Evolutionary conservation across 2,888 invertebrate genomes (phyloP).

Genomic region (Linyphia triangularis): DNA sequence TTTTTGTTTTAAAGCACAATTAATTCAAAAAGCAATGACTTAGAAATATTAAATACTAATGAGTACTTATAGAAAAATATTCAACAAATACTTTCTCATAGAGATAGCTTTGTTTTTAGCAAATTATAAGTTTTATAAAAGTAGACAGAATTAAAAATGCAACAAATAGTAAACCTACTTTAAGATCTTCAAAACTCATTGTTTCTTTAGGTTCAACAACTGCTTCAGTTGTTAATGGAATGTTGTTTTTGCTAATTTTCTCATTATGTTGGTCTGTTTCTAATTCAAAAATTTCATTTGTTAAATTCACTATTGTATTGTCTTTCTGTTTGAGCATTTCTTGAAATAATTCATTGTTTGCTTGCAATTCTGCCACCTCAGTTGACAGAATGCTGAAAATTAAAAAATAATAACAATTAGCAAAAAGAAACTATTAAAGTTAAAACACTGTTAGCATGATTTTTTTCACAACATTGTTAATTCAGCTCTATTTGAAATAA

Average conservation of each 20-base stretch:
- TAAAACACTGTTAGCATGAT: no score
- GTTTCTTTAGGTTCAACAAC: conserved; percentile 37
- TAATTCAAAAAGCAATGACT: no score
- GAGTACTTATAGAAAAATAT: no score
- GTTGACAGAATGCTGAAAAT: conserved; percentile 45
- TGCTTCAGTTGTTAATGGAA: not conserved
- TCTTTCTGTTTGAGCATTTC: conserved; percentile 80
- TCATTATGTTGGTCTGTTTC: conserved; percentile 76
- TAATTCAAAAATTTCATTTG: conserved; percentile 79
- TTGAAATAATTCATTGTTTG: conserved; percentile 79
- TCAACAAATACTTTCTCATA: no score
- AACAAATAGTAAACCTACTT: conserved; percentile 17
- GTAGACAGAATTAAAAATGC: not conserved
- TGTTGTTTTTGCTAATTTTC: not conserved
- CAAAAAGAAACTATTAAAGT: no score
- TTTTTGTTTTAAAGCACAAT: no score
- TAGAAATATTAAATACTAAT: no score
- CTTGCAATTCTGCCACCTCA: conserved; percentile 74
- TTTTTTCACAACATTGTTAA: no score
- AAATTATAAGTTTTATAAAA: no score
- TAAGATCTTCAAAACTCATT: conserved; percentile 49
- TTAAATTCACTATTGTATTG: conserved; percentile 79
- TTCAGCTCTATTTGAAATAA: no score
- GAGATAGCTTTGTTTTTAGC: no score
- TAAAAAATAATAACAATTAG: no score